Evolutionary conservation across 2,888 invertebrate species (phyloP).

Genomic region (Agelastica alni): DNA sequence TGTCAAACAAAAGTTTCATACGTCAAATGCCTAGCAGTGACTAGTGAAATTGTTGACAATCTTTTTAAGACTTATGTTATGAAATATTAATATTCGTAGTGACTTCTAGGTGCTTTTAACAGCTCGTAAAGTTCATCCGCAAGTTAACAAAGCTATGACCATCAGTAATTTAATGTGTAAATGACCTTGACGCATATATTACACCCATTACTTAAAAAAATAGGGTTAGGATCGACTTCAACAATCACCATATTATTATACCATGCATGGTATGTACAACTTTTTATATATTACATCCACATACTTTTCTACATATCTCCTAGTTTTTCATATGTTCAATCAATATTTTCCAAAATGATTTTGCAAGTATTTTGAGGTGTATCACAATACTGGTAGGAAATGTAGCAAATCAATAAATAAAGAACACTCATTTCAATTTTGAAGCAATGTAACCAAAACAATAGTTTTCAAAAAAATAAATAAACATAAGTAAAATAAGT

Average conservation of each 20-base stretch:
- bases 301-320: slow-evolving; percentile 35
- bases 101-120: slow-evolving; percentile 14
- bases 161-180: slow-evolving; percentile 41
- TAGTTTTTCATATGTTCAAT: slow-evolving; percentile 14
- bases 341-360: slow-evolving; percentile 18
- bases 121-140: slow-evolving; percentile 5
- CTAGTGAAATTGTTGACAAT: slow-evolving; percentile 39
- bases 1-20: slow-evolving; percentile 39
- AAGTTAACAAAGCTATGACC: slow-evolving; percentile 21
- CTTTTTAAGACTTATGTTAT: slow-evolving; percentile 23
- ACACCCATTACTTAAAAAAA: slow-evolving; percentile 56
- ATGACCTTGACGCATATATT: slow-evolving; percentile 56
- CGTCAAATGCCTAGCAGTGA: slow-evolving; percentile 38
- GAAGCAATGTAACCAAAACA: background rate
- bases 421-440: slow-evolving; percentile 9
- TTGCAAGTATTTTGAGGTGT: slow-evolving; percentile 16
- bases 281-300: slow-evolving; percentile 38
- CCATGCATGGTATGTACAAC: slow-evolving; percentile 53
- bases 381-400: slow-evolving; percentile 13
- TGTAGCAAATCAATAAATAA: slow-evolving; percentile 28
- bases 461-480: background rate
- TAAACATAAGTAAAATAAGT: too few species aligned
- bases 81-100: slow-evolving; percentile 4
- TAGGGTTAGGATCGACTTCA: slow-evolving; percentile 54
- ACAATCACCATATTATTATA: slow-evolving; percentile 53